A percentile compares a stretch with the other conserved stretches of the same genome.
Evolutionary conservation across 2,113 vertebrate species (phyloP).

Genomic region (Apaloderma vittatum): DNA sequence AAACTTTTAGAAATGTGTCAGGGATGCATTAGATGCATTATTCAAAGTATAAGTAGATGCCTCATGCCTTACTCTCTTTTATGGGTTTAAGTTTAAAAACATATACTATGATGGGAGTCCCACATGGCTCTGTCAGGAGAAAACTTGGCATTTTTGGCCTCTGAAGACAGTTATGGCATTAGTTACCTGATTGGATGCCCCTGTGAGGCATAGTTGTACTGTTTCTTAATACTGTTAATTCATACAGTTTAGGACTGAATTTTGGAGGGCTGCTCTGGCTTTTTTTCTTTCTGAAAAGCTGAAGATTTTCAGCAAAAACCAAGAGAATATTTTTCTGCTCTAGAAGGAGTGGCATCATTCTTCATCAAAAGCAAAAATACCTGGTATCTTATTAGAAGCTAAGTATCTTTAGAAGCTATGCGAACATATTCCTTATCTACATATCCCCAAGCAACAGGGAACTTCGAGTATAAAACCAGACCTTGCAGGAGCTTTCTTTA

Average conservation of each 20-base stretch:
- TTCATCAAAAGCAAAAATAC: background rate
- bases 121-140: background rate
- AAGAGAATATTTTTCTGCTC: background rate
- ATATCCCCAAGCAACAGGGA: background rate
- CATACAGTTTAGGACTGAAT: background rate
- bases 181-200: background rate
- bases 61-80: background rate
- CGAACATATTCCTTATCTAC: background rate
- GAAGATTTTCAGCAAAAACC: background rate
- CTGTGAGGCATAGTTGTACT: background rate
- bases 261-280: background rate
- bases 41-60: background rate
- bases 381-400: background rate
- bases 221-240: background rate
- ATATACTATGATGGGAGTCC: background rate
- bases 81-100: background rate
- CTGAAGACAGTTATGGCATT: background rate
- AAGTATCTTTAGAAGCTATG: background rate
- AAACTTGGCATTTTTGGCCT: background rate
- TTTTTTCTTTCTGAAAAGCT: background rate
- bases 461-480: background rate
- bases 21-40: background rate
- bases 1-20: background rate
- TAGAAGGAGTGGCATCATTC: background rate
- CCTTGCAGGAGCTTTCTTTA: background rate